Evolutionary conservation across 2,888 invertebrate genomes (phyloP), one percentile per base, ranked within the genome.

Genomic region (Perdita meconis): DNA sequence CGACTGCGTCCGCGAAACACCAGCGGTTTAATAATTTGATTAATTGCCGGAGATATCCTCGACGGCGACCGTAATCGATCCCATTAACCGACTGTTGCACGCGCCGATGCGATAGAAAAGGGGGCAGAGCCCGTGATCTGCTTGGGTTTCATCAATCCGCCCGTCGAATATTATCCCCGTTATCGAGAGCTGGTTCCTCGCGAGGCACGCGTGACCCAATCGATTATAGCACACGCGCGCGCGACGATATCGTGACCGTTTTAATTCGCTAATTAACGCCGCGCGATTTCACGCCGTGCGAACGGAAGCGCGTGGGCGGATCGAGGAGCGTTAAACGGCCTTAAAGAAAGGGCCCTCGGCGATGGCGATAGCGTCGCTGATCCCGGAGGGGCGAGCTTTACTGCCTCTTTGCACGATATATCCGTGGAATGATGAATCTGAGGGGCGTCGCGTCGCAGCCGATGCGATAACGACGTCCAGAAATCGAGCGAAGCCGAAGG

Each of bases 11-110:
- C 30, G 30, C 30, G 30, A 30, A 30, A 30, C 30, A 30, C 2
- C 30, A 6, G 67, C 67, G 81, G 77, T 78, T 70, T 75, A 81
- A 83, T 84, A 84, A 84, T 81, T 72, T 78, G 78, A 83, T 84
- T 81, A 81, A 83, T 83, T 75, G 82, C 69, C 60, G 59, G 57
- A 67, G 71, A 83, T 74, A 72, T 42, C 64, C 78, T 64, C 44
- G 6, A 34, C 61, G 47, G 50, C 66, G 65, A 70, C 69, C 51
- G 53, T 65, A 72, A 78, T 78, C 70, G 66, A 72, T 81, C 81
- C 77, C 63, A 64, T 59, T 74, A 51, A 30, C 47, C 59, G 61
- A 63, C 65, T 75, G 76, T 83, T 50, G 57, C 38, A 47, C 57
- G n/a, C 44, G 53, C 56, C 56, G 44, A 36, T 34, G 44, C 55